Conservation (phyloP, 2,113 vertebrate species). For the Rhabdornis inornatus region DNA sequence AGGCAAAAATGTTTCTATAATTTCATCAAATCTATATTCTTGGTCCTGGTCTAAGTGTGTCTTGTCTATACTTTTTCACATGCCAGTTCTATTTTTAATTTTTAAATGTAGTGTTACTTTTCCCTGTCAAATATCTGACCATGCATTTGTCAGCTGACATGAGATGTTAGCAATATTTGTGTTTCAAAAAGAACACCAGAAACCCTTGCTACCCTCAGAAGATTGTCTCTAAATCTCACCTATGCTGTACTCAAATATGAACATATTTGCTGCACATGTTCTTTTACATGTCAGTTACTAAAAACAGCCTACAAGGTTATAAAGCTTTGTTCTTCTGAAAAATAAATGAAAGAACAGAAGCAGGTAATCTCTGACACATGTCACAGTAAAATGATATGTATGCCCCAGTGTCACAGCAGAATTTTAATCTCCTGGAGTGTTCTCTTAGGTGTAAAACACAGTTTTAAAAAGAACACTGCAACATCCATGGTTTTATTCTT, state of each 20-base stretch:
- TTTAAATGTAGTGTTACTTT: neutral
- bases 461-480: neutral
- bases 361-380: conserved; percentile 33
- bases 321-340: conserved; percentile 9
- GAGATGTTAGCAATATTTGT: neutral
- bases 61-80: neutral
- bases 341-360: conserved; percentile 12
- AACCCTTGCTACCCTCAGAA: neutral
- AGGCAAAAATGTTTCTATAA: neutral
- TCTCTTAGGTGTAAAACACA: neutral
- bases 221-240: neutral
- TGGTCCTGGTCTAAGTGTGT: neutral
- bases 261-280: neutral
- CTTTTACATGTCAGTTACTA: neutral
- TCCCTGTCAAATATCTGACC: neutral
- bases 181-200: neutral
- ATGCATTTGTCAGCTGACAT: neutral
- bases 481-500: neutral
- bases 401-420: conserved; percentile 14
- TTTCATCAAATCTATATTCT: neutral
- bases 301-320: conserved; percentile 18
- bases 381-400: neutral
- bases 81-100: neutral
- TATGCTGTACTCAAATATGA: neutral
- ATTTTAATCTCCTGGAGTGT: neutral